Conservation (phyloP, 2,113 vertebrate genomes). For the Synchiropus splendidus region DNA sequence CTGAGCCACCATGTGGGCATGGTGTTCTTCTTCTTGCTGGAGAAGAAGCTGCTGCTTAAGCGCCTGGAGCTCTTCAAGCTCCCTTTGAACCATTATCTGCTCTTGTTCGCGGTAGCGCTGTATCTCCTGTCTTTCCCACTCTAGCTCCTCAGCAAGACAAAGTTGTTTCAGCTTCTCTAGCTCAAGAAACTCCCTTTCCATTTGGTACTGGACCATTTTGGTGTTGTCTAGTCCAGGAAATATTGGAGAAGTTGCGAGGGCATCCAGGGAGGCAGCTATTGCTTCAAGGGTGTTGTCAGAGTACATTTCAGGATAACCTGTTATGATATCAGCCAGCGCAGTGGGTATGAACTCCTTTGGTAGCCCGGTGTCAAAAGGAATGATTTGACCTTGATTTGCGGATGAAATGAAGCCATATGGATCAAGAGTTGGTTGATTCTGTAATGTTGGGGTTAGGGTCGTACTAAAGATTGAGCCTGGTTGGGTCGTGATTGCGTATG, state of each 20-base stretch:
- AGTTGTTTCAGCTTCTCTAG: conserved; percentile 95
- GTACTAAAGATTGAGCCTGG: conserved; percentile 91
- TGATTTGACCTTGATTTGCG: conserved; percentile 68
- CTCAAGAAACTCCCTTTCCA: conserved; percentile 90
- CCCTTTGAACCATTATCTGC: conserved; percentile 92
- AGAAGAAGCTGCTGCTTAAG: conserved; percentile 93
- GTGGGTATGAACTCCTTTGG: conserved; percentile 71
- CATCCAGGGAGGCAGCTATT: conserved; percentile 72
- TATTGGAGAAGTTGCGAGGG: conserved; percentile 71
- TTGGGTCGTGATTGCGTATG: conserved; percentile 93
- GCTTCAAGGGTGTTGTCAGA: conserved; percentile 78
- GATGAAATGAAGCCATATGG: conserved; percentile 79
- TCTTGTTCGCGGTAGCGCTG: conserved; percentile 95
- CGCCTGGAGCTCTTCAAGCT: conserved; percentile 90
- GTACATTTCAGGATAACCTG: conserved; percentile 81
- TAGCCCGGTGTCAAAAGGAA: conserved; percentile 67
- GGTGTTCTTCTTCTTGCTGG: conserved; percentile 92
- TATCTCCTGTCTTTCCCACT: conserved; percentile 97
- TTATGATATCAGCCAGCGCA: conserved; percentile 71
- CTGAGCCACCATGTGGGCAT: conserved; percentile 91
- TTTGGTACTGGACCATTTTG: conserved; percentile 87
- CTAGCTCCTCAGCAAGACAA: conserved; percentile 91
- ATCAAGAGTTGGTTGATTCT: conserved; percentile 72
- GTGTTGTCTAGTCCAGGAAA: conserved; percentile 78
- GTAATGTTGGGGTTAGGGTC: conserved; percentile 66